These are phyloP conservation scores for Stenodera caucasica DNA, from an alignment of 2,888 invertebrate species.

Conservation along the genomic window DNA sequence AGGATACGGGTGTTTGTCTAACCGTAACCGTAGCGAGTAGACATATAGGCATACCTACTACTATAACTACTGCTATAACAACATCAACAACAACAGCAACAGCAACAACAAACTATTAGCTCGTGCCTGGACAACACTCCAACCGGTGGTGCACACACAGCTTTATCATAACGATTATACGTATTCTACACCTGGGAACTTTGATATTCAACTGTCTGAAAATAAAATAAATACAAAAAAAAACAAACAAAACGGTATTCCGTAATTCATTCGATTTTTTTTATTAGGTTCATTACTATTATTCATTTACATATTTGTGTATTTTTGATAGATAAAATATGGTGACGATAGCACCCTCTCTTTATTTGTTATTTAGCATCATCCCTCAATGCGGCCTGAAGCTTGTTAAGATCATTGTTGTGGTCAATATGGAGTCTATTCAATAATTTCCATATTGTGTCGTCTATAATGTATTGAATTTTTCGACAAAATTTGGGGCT, in stretches of 20 bases:
- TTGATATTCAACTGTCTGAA: not conserved
- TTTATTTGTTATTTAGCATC: not conserved
- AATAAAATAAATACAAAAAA: too few species aligned
- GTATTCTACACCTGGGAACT: not conserved
- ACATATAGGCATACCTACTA: not conserved
- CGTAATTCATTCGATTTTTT: too few species aligned
- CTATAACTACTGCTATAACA: not conserved
- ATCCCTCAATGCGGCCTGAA: constrained; percentile 13
- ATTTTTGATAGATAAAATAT: not conserved
- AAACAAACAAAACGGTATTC: too few species aligned
- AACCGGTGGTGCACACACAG: constrained; percentile 1
- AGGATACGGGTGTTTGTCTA: constrained; percentile 33
- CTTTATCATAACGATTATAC: not conserved
- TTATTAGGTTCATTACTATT: not conserved
- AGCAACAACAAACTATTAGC: constrained; percentile 1
- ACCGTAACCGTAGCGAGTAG: constrained; percentile 23
- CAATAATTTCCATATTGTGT: constrained; percentile 22
- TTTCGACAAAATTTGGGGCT: constrained; percentile 36
- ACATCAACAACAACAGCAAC: not conserved
- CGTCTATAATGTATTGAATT: constrained; percentile 16
- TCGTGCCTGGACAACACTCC: constrained; percentile 1
- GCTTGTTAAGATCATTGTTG: constrained; percentile 43
- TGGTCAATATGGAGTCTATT: constrained; percentile 30
- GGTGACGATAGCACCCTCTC: constrained; percentile 4
- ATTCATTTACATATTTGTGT: not conserved